Base-by-base conservation (phyloP, 2,797 vertebrate genomes). In the Lepus townsendii region DNA sequence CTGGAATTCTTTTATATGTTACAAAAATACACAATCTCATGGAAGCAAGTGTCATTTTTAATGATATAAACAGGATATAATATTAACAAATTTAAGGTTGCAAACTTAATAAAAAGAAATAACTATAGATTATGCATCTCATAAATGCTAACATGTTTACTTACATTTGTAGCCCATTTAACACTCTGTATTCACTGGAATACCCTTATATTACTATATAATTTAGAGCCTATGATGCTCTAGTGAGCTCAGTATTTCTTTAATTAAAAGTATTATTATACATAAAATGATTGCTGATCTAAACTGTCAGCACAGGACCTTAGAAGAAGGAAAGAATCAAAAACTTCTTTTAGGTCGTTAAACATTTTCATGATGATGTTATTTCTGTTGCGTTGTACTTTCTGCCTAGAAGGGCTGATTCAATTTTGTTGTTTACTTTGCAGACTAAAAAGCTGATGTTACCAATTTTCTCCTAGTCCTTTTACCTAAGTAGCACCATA, bases 381-480 rank as follows among this genome's bases (percentile, higher is more conserved):
- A 91, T 83, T 75, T 87, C 20, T 30, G 38, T 72, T 91, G 80
- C 54, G 65, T 50, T 82, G 62, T 83, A 22, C 13, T 92, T 87
- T 89, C 65, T 92, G 22, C 80, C 20, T 73, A n/a, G 60, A 32
- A 95, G 76, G 38, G 20, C 24, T 94, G 91, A 95, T 90, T 95
- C 47, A 85, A 94, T 85, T 91, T 94, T 91, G 50, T 93, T 75
- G 19, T 86, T 91, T 83, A 89, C 76, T 88, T 27, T 11, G 82
- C 16, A 93, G 83, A 82, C 47, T 57, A 93, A 76, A 54, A 83
- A 89, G 93, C 90, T 90, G 5, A 96, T 87, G 50, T 94, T 69
- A 87, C 20, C 47, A 84, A 62, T 90, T 92, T 96, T 88, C 78
- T 63, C 11, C 13, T 32, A 92, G 57, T 77, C 60, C 30, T 42